Evolutionary conservation across 2,797 vertebrate species (phyloP).

Genomic region (Hyperoplus immaculatus): DNA sequence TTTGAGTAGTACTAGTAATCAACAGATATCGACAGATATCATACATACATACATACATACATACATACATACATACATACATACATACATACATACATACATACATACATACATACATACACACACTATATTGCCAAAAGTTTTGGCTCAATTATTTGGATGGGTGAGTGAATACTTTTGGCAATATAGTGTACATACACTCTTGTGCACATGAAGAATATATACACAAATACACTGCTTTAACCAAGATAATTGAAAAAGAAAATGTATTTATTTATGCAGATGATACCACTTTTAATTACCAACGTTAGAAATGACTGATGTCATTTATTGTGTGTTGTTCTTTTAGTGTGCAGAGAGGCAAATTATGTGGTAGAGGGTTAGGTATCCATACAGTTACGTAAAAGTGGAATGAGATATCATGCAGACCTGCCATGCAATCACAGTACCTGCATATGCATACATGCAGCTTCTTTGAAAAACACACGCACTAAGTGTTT

Average conservation of each 20-base stretch:
- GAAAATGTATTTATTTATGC: conserved; percentile 2
- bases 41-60: too few relatives aligned
- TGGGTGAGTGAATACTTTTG: too few relatives aligned
- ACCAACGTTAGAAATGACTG: conserved; percentile 9
- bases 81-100: too few relatives aligned
- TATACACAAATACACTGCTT: neutral
- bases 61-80: too few relatives aligned
- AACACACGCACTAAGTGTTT: conserved; percentile 34
- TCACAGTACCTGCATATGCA: conserved; percentile 30
- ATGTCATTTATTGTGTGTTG: conserved; percentile 15
- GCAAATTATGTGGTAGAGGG: conserved; percentile 22
- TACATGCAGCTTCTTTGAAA: conserved; percentile 17
- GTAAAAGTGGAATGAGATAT: conserved; percentile 73
- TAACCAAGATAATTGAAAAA: neutral
- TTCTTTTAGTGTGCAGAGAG: conserved; percentile 26
- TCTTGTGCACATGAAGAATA: neutral
- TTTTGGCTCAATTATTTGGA: too few relatives aligned
- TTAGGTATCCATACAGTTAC: conserved; percentile 65
- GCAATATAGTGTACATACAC: neutral
- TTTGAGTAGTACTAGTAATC: too few relatives aligned
- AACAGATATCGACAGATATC: too few relatives aligned
- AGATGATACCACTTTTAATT: conserved; percentile 34
- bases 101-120: too few relatives aligned
- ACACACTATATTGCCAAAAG: too few relatives aligned
- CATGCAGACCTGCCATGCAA: conserved; percentile 47